A percentile compares a stretch with the other conserved stretches of the same genome.
These are phyloP conservation scores for Buathra laborator DNA, from an alignment of 2,888 invertebrate genomes.

Conservation along the genomic window DNA sequence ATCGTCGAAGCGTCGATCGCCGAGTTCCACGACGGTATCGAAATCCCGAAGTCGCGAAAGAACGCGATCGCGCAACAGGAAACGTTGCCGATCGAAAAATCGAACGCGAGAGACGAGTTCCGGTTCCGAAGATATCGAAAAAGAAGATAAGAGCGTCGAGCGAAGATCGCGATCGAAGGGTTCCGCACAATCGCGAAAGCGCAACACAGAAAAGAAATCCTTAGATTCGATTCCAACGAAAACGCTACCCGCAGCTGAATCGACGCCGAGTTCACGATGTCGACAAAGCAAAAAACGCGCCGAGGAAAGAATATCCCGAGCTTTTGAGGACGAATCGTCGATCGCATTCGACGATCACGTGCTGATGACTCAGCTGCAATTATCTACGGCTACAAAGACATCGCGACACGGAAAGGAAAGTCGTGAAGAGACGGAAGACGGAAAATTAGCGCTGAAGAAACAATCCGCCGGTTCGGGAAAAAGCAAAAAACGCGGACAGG, in stretches of 20 bases:
- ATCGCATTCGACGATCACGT: conserved; percentile 67
- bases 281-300: conserved; percentile 83
- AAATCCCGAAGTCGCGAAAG: conserved; percentile 46
- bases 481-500: conserved; percentile 48
- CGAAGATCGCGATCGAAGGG: conserved; percentile 45
- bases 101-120: conserved; percentile 7
- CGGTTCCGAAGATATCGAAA: conserved; percentile 16
- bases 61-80: conserved; percentile 43
- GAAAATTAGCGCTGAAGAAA: conserved; percentile 28
- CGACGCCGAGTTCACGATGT: conserved; percentile 72
- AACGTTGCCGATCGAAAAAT: conserved; percentile 56
- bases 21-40: conserved; percentile 9
- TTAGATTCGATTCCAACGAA: conserved; percentile 22
- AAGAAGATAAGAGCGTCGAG: conserved; percentile 10
- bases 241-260: conserved; percentile 47
- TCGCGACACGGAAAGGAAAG: neutral
- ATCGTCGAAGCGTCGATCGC: conserved; percentile 25
- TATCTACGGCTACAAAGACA: neutral
- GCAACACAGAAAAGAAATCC: conserved; percentile 20
- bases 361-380: conserved; percentile 65
- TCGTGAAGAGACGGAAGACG: neutral
- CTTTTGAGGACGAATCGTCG: conserved; percentile 79
- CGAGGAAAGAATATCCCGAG: conserved; percentile 80
- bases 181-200: conserved; percentile 7
- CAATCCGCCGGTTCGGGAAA: conserved; percentile 51